Base-by-base conservation (phyloP, 2,113 vertebrate species). In the Xenopus borealis region DNA sequence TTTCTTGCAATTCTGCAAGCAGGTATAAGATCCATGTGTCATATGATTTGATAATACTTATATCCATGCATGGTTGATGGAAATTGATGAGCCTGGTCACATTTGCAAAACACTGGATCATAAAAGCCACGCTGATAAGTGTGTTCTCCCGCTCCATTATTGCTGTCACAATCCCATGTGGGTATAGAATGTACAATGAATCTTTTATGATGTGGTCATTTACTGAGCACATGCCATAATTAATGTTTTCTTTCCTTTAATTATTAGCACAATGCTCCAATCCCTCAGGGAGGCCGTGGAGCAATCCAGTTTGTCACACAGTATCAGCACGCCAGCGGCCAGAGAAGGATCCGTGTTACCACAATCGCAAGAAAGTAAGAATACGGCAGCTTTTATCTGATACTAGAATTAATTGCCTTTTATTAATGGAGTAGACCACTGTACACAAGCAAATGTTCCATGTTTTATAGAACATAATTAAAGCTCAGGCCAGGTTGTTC, bases 251-350 rank as follows among this genome's bases (percentile, higher is more conserved):
- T 47, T 78, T 63, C 79, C 70, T 69, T 53, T 27, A 27, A 27
- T 27, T 27, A 3, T 27, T 78, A 96, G 94, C 94, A 96, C 81
- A 96, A 94, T 59, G 94, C 94, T 78, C 94, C 94, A 19, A 95
- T 96, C 83, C 94, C 94, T 78, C 94, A 96, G 86, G 94, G 94
- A 72, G 94, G 94, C 47, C 90, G 94, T 65, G 94, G 94, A 78
- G 93, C 94, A 20, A 87, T 96, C 74, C 94, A 96, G 71, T 95
- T 92, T 81, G 94, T 96, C 79, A 95, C 94, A 79, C 94, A 95
- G 80, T 96, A 95, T 82, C 94, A 96, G 79, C 94, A 96, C 87
- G 94, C 94, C 71, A 94, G 93, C 62, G 94, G 94, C 11, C 94
- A 95, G 88, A 91, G 91, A 71, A 92, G 94, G 20, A 95, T 96